phyloP scores from a whole-genome alignment of 2,888 invertebrate species.

The Sepioteuthis lessoniana region DNA sequence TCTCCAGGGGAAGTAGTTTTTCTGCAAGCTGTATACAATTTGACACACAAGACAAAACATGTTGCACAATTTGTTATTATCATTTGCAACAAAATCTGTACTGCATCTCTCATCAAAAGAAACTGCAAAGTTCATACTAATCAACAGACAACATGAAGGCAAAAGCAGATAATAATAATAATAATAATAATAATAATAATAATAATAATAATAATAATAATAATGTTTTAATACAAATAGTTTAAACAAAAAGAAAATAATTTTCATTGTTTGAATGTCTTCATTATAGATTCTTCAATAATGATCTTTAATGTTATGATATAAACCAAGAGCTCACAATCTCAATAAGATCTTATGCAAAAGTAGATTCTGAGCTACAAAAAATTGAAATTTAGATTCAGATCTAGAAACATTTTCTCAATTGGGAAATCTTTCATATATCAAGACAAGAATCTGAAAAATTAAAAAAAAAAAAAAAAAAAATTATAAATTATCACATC shows the following conservation, averaged over 20 bases:
- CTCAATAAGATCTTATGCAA: not conserved
- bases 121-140: not conserved
- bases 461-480: too few relatives aligned
- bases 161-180: not conserved
- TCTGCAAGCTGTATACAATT: not conserved
- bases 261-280: not conserved
- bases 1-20: not conserved
- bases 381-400: too few relatives aligned
- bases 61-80: not conserved
- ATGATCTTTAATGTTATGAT: too few relatives aligned
- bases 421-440: too few relatives aligned
- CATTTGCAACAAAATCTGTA: not conserved
- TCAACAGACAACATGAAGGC: not conserved
- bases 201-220: too few relatives aligned
- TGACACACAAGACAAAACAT: not conserved
- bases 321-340: not conserved
- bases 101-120: not conserved
- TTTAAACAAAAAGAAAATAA: not conserved
- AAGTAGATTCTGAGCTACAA: too few relatives aligned
- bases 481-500: too few relatives aligned
- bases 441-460: too few relatives aligned
- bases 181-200: too few relatives aligned
- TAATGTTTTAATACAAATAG: too few relatives aligned
- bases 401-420: too few relatives aligned
- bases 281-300: not conserved